phyloP scores from a whole-genome alignment of 2,888 invertebrate genomes.

The Maniola hyperantus region DNA sequence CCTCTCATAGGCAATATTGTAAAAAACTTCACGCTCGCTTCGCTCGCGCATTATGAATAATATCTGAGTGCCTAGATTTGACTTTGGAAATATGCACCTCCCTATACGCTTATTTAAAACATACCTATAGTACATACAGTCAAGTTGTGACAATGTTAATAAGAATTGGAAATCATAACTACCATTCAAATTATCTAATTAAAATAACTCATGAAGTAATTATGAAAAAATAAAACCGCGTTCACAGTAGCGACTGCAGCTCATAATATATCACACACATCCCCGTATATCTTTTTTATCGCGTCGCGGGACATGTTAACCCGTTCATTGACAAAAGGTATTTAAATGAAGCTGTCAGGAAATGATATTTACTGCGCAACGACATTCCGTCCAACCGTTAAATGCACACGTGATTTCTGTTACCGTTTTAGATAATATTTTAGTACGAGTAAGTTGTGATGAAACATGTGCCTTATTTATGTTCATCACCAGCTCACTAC shows the following conservation, averaged over 20 bases:
- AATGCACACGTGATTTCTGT: slow-evolving; percentile 56
- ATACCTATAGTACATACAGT: no score
- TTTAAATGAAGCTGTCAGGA: slow-evolving; percentile 81
- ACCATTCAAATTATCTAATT: slow-evolving; percentile 56
- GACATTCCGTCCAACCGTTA: slow-evolving; percentile 64
- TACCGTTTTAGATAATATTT: slow-evolving; percentile 49
- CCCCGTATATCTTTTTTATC: slow-evolving; percentile 79
- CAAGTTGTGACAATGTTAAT: background rate
- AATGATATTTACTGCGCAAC: slow-evolving; percentile 76
- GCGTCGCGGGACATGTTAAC: slow-evolving; percentile 68
- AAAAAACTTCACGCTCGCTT: no score
- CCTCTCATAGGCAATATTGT: no score
- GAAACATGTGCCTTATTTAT: slow-evolving; percentile 6
- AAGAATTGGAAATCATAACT: slow-evolving; percentile 1
- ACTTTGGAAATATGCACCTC: no score
- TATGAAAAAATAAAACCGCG: slow-evolving; percentile 59
- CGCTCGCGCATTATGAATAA: no score
- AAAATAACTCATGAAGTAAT: slow-evolving; percentile 74
- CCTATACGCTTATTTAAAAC: no score
- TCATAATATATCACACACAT: slow-evolving; percentile 43
- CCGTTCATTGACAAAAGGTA: slow-evolving; percentile 83
- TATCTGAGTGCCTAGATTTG: no score
- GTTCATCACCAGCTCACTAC: no score
- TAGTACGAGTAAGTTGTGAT: background rate
- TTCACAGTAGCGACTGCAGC: slow-evolving; percentile 60